Evolutionary conservation across 2,888 invertebrate genomes (phyloP), one percentile per base, ranked within the genome.

Genomic region (Hemaris fuciformis): DNA sequence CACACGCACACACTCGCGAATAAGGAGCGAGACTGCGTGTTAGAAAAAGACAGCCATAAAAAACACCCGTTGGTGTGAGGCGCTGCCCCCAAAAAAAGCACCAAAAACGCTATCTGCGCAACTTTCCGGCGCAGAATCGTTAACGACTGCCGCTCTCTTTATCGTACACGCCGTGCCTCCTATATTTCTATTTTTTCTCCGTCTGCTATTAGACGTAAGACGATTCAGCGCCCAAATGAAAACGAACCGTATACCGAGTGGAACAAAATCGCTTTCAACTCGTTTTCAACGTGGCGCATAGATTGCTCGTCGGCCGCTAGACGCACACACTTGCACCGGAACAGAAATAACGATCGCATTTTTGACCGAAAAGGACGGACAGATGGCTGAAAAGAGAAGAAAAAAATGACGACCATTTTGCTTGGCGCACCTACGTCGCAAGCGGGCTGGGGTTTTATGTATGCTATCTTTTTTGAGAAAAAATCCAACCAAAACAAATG

Each of bases 311-410:
- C 74, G 77, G 79, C 67, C 81, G 80, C 80, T 80, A 79, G 81
- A 91, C 91, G 85, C 92, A 92, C 91, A 92, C 92, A 91, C 71
- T 80, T 79, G 81, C 85, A 85, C 88, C 91, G 90, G 90, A 91
- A 92, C 91, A 91, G 92, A 93, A 93, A 93, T 93, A 93, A 93
- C 93, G 93, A 93, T 93, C 93, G 93, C 90, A 89, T 92, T 92
- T 92, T 92, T 92, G 92, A 87, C 90, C 86, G 92, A 92, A 91
- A 91, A 91, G 92, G 92, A 92, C 91, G 85, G 92, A 91, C 89
- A 91, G 89, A 91, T 91, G 89, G 89, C 84, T 89, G 89, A 92
- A 92, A 92, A 92, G 91, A 91, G 91, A 92, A 91, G 91, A 91
- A 92, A 92, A 91, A 92, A 92, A 91, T 89, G 89, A 87, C 91